These are phyloP conservation scores for Cecropterus lyciades DNA, from an alignment of 1,140 invertebrate species.

Conservation along the genomic window DNA sequence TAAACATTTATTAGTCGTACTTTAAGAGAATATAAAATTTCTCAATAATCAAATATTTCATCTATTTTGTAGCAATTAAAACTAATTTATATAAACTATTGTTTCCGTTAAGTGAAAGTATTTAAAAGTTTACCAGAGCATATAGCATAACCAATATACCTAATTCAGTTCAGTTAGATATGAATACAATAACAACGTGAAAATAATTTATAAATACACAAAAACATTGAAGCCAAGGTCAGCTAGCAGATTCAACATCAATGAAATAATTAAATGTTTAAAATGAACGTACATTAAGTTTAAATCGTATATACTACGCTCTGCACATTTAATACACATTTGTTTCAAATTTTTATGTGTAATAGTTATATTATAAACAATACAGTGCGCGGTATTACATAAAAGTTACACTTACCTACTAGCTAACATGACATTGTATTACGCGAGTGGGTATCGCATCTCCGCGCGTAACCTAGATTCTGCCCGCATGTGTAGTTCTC, in stretches of 20 bases:
- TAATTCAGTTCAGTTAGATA: constrained; percentile 24
- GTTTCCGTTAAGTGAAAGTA: constrained; percentile 39
- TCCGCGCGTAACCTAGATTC: constrained; percentile 38
- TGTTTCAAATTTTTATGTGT: no score
- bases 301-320: no score
- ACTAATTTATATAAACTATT: background rate
- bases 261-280: no score
- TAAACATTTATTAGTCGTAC: no score
- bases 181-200: constrained; percentile 2
- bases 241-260: background rate
- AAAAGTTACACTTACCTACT: constrained; percentile 10
- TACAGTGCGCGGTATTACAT: constrained; percentile 13
- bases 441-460: constrained; percentile 33
- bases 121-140: constrained; percentile 37
- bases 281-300: no score
- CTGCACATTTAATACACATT: no score
- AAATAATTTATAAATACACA: constrained; percentile 8
- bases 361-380: no score
- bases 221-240: constrained; percentile 19
- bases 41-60: no score
- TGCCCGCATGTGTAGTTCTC: constrained; percentile 17
- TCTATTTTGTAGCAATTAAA: background rate
- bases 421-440: constrained; percentile 30
- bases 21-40: no score
- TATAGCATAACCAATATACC: constrained; percentile 45